phyloP scores from a whole-genome alignment of 2,797 vertebrate species.

The Myotis planiceps region DNA sequence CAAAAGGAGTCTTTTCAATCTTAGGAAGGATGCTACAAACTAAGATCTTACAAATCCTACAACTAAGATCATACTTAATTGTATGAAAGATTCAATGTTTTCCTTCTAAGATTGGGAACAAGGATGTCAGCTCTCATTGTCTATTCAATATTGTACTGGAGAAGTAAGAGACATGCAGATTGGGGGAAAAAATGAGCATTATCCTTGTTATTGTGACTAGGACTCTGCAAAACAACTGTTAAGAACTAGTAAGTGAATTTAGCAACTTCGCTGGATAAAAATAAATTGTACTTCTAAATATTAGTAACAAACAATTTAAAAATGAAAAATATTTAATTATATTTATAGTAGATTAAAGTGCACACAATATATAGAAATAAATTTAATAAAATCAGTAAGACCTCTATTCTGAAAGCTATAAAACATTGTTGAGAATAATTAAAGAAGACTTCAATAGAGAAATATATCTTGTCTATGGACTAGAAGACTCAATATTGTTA shows the following conservation, averaged over 20 bases:
- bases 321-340: not conserved
- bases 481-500: not conserved
- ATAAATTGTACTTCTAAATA: not conserved
- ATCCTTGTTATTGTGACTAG: not conserved
- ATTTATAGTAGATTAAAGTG: not conserved
- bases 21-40: not conserved
- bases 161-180: not conserved
- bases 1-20: not conserved
- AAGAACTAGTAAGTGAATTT: slow-evolving; percentile 6
- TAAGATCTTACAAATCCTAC: not conserved
- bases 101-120: not conserved
- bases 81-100: not conserved
- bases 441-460: not conserved
- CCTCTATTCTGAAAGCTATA: not conserved
- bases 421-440: not conserved
- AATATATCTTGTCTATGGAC: not conserved
- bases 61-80: not conserved
- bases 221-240: not conserved
- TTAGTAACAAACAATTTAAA: not conserved
- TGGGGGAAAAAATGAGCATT: not conserved
- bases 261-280: not conserved
- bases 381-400: not conserved
- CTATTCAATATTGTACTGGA: not conserved
- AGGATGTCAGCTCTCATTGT: not conserved
- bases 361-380: not conserved